Base-by-base conservation (phyloP, 1,140 invertebrate genomes). In the Lepidurus apus region DNA sequence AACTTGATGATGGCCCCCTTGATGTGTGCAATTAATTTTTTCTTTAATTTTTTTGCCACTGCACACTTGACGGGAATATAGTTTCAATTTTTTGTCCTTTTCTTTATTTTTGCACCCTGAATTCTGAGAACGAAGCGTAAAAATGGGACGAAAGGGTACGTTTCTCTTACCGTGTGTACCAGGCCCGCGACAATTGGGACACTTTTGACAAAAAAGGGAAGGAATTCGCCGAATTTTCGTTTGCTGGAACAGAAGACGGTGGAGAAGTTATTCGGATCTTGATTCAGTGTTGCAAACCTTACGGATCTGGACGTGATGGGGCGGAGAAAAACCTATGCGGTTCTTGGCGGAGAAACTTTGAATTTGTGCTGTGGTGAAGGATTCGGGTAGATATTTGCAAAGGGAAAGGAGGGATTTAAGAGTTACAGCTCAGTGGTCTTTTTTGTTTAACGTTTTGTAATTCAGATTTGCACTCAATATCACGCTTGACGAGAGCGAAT, bases 391-490 rank as follows among this genome's bases (percentile, higher is more conserved):
- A 34, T 34, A 34, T 34, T 34, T 34, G 34, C 34, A 34, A 34
- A 34, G 34, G 34, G 34, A 34, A 34, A 34, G 34, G 34, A 34
- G 34, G 34, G 17, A 65, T 65, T 65, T 65, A 65, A 21, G 53
- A 65, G 34, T 34, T 65, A 65, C 17, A 65, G 17, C 6, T 65
- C 53, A 65, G 17, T n/a, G 53, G 53, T 11, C 17, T 65, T 21
- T 65, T 65, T 13, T 65, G 53, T 65, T 65, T 17, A 65, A 65
- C 53, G 53, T 13, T 65, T 13, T 13, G 53, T 13, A 21, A 65
- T 65, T 65, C 21, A 65, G 13, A 65, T 65, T 65, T 65, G 53
- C 53, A 65, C 53, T 65, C 53, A 65, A 65, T 65, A 65, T 65
- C 53, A 65, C 53, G 53, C 53, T 65, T 65, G 53, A 65, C 13